These are phyloP conservation scores for Cheirogaleus major DNA, from an alignment of 2,797 vertebrate genomes.

Conservation along the genomic window DNA sequence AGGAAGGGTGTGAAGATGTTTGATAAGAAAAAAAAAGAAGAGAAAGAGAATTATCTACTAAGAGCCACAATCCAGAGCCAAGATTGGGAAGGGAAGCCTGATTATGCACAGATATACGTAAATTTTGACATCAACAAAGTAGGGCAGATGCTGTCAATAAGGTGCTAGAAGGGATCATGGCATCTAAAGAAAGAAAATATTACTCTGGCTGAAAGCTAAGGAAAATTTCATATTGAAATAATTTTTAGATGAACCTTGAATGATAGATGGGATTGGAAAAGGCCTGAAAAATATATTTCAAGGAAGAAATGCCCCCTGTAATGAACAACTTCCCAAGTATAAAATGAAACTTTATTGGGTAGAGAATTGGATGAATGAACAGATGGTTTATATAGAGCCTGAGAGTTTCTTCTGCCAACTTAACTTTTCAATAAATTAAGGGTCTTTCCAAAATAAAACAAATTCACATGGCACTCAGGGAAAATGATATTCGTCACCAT, in stretches of 20 bases:
- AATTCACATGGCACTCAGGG: neutral
- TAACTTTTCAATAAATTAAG: slow-evolving; percentile 41
- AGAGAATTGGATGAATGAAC: neutral
- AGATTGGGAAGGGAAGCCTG: neutral
- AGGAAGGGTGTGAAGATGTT: neutral
- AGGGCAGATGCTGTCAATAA: neutral
- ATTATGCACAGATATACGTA: neutral
- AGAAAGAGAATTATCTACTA: neutral
- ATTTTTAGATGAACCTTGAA: slow-evolving; percentile 31
- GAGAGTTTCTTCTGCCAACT: neutral
- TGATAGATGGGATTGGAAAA: slow-evolving; percentile 11
- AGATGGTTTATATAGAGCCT: neutral
- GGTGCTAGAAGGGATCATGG: neutral
- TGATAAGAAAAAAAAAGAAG: neutral
- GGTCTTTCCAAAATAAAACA: slow-evolving; percentile 42
- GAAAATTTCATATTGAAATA: neutral
- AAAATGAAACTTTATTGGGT: neutral
- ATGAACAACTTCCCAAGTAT: neutral
- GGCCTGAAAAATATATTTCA: neutral
- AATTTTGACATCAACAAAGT: neutral
- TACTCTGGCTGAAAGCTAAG: neutral
- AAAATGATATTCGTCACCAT: slow-evolving; percentile 26
- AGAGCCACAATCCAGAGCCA: neutral
- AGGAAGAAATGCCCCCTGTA: neutral
- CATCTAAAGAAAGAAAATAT: neutral